These are phyloP conservation scores for Pipistrellus kuhlii DNA, from an alignment of 2,797 vertebrate genomes.

Conservation along the genomic window DNA sequence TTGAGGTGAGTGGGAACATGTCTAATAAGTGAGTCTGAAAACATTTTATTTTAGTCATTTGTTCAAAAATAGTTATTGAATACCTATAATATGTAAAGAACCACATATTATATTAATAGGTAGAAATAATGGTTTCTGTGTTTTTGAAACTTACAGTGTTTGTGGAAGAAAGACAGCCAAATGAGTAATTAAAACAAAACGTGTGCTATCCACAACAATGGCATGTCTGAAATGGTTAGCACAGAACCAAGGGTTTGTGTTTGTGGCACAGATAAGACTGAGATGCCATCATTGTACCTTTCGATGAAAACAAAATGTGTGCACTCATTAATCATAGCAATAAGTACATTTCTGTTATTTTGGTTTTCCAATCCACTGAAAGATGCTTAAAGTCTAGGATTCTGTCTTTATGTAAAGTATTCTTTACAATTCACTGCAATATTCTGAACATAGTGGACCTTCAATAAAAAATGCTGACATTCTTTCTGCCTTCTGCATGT, in stretches of 20 bases:
- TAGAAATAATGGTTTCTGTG: background rate
- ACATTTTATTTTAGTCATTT: background rate
- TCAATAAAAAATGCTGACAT: background rate
- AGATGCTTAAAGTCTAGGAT: background rate
- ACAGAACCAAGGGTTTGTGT: background rate
- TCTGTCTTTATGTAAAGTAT: background rate
- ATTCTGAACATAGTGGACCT: background rate
- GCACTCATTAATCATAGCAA: background rate
- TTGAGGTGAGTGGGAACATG: background rate
- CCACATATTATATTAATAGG: background rate
- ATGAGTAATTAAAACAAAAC: background rate
- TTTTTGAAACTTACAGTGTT: background rate
- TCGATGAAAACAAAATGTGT: background rate
- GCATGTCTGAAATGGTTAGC: background rate
- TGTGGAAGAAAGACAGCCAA: background rate
- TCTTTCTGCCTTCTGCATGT: slow-evolving; percentile 21
- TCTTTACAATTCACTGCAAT: background rate
- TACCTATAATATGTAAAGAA: background rate
- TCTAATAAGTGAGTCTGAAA: background rate
- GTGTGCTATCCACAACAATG: background rate
- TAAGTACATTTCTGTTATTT: background rate
- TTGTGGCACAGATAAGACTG: background rate
- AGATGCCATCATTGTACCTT: background rate
- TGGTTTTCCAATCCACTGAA: background rate
- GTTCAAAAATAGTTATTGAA: slow-evolving; percentile 11